Base-by-base conservation (phyloP, 1,140 invertebrate genomes). In the Argopecten irradians region DNA sequence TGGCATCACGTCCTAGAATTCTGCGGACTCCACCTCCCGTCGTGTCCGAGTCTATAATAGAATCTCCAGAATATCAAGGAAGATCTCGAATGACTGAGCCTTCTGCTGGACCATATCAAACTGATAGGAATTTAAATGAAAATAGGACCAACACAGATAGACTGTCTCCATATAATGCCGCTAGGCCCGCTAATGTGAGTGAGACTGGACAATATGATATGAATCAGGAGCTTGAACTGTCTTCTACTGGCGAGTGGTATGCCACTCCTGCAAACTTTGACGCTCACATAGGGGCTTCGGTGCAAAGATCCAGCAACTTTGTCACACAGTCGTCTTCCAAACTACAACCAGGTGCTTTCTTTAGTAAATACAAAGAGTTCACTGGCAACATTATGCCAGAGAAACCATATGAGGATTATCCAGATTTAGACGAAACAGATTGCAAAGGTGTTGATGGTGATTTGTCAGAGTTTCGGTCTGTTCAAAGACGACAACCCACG, bases 201-300 rank as follows among this genome's bases (percentile, higher is more conserved):
- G 22, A 84, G 14, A 36, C 32, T 35, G 33, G n/a, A 14, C 22
- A 28, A 11, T 13, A 84, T n/a, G 14, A 36, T 84, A 35, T 36
- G 28, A 36, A 35, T 35, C 83, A 84, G 13, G 83, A 39, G 11
- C 16, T 84, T 33, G 71, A 86, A 33, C 82, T 86, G 0, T 83
- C 88, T 32, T 88, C 87, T 55, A 89, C 92, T 55, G 86, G 88
- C 86, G 36, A 92, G 84, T 91, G 92, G 92, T 92, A 91, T 87
- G 84, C 36, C n/a, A 91, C 92, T 11, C 92, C 92, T 35, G 92
- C 90, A 35, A 87, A 92, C 36, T 87, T 88, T 89, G 91, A 90
- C n/a, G 83, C 87, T 28, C 92, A 92, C 84, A 87, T 92, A 28
- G 85, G 86, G 34, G 43, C 82, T 34, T 92, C 91, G 32, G 84